Evolutionary conservation across 2,888 invertebrate species (phyloP).

Genomic region (Abscondita cerata): DNA sequence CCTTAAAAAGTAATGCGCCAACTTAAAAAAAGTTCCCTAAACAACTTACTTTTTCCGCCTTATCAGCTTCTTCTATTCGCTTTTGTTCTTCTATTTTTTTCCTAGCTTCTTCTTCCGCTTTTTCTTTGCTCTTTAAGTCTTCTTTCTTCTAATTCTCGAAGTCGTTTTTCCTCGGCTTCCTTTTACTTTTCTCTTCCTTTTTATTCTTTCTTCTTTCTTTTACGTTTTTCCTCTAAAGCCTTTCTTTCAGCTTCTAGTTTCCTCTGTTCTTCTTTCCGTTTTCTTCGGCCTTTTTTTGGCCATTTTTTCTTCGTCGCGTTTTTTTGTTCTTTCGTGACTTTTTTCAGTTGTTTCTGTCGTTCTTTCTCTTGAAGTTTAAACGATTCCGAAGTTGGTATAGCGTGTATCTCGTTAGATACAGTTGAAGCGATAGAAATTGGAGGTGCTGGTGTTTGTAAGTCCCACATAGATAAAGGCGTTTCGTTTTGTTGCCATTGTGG

Average conservation of each 20-base stretch:
- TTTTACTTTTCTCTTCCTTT: slow-evolving; percentile 61
- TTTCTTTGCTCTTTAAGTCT: slow-evolving; percentile 58
- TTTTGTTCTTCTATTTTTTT: slow-evolving; percentile 57
- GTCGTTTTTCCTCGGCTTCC: slow-evolving; percentile 60
- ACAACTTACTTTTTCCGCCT: slow-evolving; percentile 29
- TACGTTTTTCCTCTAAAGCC: slow-evolving; percentile 61
- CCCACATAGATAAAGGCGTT: slow-evolving; percentile 54
- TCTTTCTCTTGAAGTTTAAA: slow-evolving; percentile 40
- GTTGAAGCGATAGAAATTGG: slow-evolving; percentile 23
- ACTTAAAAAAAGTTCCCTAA: slow-evolving; percentile 3
- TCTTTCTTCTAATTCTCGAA: slow-evolving; percentile 62
- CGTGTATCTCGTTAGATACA: slow-evolving; percentile 27
- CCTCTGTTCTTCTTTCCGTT: slow-evolving; percentile 61
- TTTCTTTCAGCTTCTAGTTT: slow-evolving; percentile 62
- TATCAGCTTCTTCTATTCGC: slow-evolving; percentile 53
- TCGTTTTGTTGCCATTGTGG: slow-evolving; percentile 41
- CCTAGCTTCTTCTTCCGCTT: slow-evolving; percentile 58
- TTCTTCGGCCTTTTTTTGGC: slow-evolving; percentile 62
- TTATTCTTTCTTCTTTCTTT: slow-evolving; percentile 62
- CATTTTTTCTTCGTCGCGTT: no score
- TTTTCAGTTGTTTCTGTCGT: slow-evolving; percentile 52
- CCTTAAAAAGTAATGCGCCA: slow-evolving; percentile 28
- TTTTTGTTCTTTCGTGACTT: slow-evolving; percentile 60
- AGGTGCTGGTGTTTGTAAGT: slow-evolving; percentile 43
- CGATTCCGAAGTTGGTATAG: slow-evolving; percentile 21